Conservation (phyloP, 2,797 vertebrate genomes). For the Dendrocincla fuliginosa region DNA sequence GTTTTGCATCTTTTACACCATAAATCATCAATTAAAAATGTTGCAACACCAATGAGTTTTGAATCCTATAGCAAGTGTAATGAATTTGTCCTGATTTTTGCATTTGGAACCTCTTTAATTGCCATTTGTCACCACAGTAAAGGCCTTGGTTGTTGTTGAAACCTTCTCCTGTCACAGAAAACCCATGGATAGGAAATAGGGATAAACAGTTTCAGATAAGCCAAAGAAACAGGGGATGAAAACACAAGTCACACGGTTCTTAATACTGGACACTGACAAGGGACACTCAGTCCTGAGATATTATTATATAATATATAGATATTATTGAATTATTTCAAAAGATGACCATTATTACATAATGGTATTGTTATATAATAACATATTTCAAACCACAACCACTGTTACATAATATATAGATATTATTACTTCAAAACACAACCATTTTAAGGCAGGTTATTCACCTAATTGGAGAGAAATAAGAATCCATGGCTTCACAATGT, state of each 20-base stretch:
- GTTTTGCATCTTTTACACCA: neutral
- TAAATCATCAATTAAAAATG: neutral
- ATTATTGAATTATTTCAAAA: neutral
- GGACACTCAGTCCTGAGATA: neutral
- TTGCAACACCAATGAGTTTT: neutral
- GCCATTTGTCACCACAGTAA: neutral
- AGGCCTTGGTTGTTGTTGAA: neutral
- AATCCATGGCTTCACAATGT: neutral
- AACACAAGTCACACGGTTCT: neutral
- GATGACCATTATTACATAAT: neutral
- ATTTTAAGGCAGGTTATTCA: neutral
- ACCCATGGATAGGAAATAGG: accelerated
- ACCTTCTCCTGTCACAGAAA: neutral
- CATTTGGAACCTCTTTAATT: neutral
- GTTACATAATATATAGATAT: neutral
- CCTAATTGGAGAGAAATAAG: neutral
- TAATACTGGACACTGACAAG: neutral
- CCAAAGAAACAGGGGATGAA: neutral
- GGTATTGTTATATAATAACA: neutral
- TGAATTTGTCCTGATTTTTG: neutral
- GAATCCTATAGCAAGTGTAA: neutral
- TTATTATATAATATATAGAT: neutral
- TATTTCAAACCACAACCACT: neutral
- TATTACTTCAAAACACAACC: neutral
- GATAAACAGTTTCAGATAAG: neutral